Evolutionary conservation across 2,797 vertebrate species (phyloP).

Genomic region (Petrocephalus schoutedeni): DNA sequence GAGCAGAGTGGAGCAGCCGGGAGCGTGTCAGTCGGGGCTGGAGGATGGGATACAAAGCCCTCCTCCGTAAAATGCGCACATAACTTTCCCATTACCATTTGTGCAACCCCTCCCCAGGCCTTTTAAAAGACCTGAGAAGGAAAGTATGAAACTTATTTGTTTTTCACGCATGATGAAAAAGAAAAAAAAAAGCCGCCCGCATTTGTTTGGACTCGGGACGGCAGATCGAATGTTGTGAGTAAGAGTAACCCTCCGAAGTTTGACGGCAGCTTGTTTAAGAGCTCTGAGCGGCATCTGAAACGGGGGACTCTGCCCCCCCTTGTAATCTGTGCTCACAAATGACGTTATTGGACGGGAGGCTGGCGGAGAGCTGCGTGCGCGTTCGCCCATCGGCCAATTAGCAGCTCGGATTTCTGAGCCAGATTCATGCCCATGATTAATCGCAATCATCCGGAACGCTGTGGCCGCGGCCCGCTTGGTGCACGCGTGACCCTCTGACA

Average conservation of each 20-base stretch:
- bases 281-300: neutral
- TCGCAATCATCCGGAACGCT: constrained; percentile 70
- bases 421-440: constrained; percentile 70
- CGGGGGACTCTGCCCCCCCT: neutral
- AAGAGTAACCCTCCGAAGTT: neutral
- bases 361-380: constrained; percentile 36
- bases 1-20: neutral
- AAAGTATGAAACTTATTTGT: constrained; percentile 9
- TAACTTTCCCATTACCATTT: constrained; percentile 15
- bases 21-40: neutral
- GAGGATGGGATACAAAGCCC: neutral
- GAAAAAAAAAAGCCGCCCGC: neutral
- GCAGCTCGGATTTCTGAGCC: constrained; percentile 61
- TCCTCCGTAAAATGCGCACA: neutral
- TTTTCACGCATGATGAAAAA: neutral
- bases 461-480: constrained; percentile 55
- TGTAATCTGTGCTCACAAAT: constrained; percentile 35
- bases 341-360: constrained; percentile 56
- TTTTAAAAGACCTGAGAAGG: neutral
- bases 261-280: neutral
- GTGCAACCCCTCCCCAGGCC: neutral
- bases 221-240: neutral
- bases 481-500: constrained; percentile 51
- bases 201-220: neutral
- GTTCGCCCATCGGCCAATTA: constrained; percentile 51